Conservation (phyloP, 2,113 vertebrate species). For the Pterophyllum scalare region DNA sequence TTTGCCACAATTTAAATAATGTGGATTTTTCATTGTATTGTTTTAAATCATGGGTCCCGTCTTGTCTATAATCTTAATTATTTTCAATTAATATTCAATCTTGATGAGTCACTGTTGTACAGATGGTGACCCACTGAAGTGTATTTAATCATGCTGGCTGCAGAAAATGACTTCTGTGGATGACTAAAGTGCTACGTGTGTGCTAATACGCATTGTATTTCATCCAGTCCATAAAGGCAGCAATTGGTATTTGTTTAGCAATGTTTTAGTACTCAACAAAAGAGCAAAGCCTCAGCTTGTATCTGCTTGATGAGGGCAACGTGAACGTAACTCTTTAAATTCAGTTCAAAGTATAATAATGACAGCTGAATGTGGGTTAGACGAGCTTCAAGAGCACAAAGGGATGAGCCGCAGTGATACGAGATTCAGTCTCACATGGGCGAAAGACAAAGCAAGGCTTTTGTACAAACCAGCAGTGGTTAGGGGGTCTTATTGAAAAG, state of each 20-base stretch:
- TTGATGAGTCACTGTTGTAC: conserved; percentile 25
- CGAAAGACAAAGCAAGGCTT: conserved; percentile 34
- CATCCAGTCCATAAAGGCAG: conserved; percentile 1
- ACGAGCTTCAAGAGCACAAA: conserved; percentile 49
- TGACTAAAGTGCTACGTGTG: conserved; percentile 13
- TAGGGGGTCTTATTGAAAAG: conserved; percentile 25
- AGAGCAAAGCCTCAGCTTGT: conserved; percentile 48
- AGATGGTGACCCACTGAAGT: conserved; percentile 14
- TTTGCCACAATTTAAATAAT: not conserved
- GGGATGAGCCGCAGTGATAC: conserved; percentile 30
- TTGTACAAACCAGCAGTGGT: conserved; percentile 7
- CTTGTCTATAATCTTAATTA: not conserved
- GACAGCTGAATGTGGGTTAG: conserved; percentile 49
- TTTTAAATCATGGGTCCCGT: not conserved
- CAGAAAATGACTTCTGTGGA: conserved; percentile 26
- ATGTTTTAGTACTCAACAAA: conserved; percentile 9
- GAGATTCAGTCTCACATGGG: conserved; percentile 30
- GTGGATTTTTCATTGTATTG: not conserved
- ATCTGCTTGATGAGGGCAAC: conserved; percentile 31
- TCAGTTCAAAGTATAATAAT: conserved; percentile 48
- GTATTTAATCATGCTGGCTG: not conserved
- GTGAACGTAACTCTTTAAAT: conserved; percentile 26
- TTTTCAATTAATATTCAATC: conserved; percentile 12
- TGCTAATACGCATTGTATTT: conserved; percentile 17
- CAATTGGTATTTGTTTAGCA: conserved; percentile 11